Evolutionary conservation across 2,888 invertebrate genomes (phyloP).

Genomic region (Dasysyrphus albostriatus): DNA sequence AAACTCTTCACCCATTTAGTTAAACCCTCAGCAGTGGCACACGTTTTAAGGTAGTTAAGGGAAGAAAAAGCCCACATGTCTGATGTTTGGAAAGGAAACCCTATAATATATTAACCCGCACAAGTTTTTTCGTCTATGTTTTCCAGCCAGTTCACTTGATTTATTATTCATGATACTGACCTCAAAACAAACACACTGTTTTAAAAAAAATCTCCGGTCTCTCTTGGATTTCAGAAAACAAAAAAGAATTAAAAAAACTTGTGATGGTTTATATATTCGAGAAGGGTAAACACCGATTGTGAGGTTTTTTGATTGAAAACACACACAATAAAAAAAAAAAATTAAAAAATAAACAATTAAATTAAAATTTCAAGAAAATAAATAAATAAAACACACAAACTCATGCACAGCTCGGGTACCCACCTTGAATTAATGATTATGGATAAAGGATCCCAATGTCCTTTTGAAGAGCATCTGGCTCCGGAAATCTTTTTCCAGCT

Average conservation of each 20-base stretch:
- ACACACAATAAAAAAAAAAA: neutral
- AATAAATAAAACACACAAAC: neutral
- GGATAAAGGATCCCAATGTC: neutral
- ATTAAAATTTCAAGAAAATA: conserved; percentile 6
- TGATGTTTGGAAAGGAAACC: neutral
- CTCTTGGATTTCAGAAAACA: neutral
- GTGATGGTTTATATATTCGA: neutral
- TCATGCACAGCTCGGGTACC: neutral
- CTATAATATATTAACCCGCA: neutral
- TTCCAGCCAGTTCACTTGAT: conserved; percentile 36
- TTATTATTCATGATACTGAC: conserved; percentile 53
- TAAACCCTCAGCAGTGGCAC: neutral
- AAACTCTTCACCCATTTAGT: neutral
- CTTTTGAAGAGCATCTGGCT: neutral
- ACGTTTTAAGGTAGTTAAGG: neutral
- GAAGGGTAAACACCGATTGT: neutral
- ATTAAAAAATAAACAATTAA: neutral
- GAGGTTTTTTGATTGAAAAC: conserved; percentile 4
- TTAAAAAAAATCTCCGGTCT: neutral
- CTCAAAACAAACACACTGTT: conserved; percentile 15
- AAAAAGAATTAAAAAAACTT: conserved; percentile 32
- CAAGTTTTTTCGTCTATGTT: neutral
- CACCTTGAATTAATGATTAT: conserved; percentile 7
- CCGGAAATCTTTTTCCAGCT: neutral
- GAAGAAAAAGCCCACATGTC: neutral